These are phyloP conservation scores for Zygogramma bicolorata DNA, from an alignment of 2,888 invertebrate species.

Conservation along the genomic window DNA sequence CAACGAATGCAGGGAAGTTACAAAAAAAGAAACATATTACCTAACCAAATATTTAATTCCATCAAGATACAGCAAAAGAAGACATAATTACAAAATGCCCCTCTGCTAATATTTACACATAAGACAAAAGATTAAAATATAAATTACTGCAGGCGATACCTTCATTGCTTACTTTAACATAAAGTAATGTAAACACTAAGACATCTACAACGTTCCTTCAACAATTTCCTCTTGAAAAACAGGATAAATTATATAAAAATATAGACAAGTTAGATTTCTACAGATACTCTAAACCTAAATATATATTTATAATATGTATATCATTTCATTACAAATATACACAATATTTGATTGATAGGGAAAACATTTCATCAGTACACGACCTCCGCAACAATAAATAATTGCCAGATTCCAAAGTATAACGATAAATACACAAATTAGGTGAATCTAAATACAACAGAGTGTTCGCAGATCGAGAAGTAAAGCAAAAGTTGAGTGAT, in stretches of 20 bases:
- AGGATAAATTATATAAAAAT: slow-evolving; percentile 37
- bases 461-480: neutral
- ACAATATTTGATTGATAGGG: slow-evolving; percentile 22
- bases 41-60: slow-evolving; percentile 57
- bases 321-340: slow-evolving; percentile 28
- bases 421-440: neutral
- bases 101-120: slow-evolving; percentile 35
- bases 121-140: slow-evolving; percentile 34
- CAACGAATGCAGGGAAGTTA: neutral
- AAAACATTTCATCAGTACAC: neutral
- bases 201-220: slow-evolving; percentile 24
- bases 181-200: slow-evolving; percentile 32
- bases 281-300: slow-evolving; percentile 25
- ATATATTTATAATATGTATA: slow-evolving; percentile 35
- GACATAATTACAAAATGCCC: slow-evolving; percentile 30
- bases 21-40: slow-evolving; percentile 34
- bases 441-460: neutral
- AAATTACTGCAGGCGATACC: slow-evolving; percentile 13
- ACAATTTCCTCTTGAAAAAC: slow-evolving; percentile 16
- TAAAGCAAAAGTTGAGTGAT: neutral
- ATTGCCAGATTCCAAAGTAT: neutral
- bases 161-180: slow-evolving; percentile 35
- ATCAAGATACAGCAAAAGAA: slow-evolving; percentile 53
- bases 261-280: slow-evolving; percentile 30
- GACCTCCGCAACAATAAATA: slow-evolving; percentile 1